phyloP scores from a whole-genome alignment of 2,113 vertebrate genomes.

The Psittacula cyanocephala region DNA sequence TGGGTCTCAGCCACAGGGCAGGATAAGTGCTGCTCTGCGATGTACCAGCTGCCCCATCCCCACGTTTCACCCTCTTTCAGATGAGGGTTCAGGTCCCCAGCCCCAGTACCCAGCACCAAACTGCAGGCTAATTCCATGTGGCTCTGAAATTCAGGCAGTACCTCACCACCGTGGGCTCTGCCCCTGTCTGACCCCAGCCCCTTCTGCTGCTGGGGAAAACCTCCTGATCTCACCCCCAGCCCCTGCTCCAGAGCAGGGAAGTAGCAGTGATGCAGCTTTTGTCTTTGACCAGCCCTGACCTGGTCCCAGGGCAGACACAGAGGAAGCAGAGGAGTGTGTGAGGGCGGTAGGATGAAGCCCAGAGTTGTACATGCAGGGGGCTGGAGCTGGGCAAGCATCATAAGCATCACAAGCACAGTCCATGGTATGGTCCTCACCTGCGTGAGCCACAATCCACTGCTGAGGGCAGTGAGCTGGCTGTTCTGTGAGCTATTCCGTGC shows the following conservation, averaged over 20 bases:
- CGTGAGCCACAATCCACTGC: not conserved
- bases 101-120: not conserved
- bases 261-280: not conserved
- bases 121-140: accelerated
- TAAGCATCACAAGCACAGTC: not conserved
- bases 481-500: not conserved
- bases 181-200: accelerated
- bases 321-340: not conserved
- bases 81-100: not conserved
- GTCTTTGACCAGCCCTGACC: not conserved
- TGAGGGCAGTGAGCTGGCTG: not conserved
- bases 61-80: not conserved
- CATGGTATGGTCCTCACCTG: not conserved
- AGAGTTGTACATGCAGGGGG: not conserved
- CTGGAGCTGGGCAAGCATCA: not conserved
- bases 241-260: not conserved
- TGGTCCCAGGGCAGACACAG: accelerated
- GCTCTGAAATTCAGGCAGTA: not conserved
- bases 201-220: not conserved
- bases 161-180: not conserved
- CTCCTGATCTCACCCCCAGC: too few species aligned
- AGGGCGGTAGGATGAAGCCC: not conserved
- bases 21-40: not conserved
- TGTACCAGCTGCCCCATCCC: not conserved
- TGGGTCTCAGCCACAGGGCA: not conserved